Percentiles rank a stretch among this genome's conserved stretches.
Conservation (phyloP, 2,113 vertebrate species). For the Ochotona curzoniae region DNA sequence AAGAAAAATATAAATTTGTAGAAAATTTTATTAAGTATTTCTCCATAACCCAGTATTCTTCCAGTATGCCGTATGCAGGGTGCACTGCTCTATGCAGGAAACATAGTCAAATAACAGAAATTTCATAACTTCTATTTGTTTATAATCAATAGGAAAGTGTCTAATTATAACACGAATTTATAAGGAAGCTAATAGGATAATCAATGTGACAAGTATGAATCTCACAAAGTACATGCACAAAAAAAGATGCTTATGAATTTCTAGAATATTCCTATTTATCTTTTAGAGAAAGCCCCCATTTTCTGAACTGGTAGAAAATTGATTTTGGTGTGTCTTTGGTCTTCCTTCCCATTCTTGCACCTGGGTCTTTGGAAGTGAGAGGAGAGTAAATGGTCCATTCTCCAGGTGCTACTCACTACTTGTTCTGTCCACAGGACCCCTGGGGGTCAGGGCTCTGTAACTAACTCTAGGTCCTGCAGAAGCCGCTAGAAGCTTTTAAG, state of each 20-base stretch:
- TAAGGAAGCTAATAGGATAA: not conserved
- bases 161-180: not conserved
- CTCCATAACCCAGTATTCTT: not conserved
- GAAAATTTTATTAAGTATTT: not conserved
- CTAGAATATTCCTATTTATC: not conserved
- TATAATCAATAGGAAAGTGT: not conserved
- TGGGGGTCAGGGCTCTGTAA: not conserved
- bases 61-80: not conserved
- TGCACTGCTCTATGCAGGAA: not conserved
- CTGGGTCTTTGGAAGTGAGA: not conserved
- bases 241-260: conserved; percentile 32
- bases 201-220: not conserved
- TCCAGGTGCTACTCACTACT: not conserved
- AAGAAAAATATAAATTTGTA: not conserved
- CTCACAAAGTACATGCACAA: not conserved
- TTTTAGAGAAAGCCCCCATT: not conserved
- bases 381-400: not conserved
- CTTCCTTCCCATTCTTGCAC: not conserved
- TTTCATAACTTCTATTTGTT: not conserved
- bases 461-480: not conserved
- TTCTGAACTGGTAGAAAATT: conserved; percentile 35
- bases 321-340: not conserved
- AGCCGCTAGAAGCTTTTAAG: not conserved
- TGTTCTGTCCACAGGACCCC: too few species aligned
- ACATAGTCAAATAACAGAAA: conserved; percentile 39